These are phyloP conservation scores for Cataglyphis hispanica DNA, from an alignment of 1,140 invertebrate species.

Conservation along the genomic window DNA sequence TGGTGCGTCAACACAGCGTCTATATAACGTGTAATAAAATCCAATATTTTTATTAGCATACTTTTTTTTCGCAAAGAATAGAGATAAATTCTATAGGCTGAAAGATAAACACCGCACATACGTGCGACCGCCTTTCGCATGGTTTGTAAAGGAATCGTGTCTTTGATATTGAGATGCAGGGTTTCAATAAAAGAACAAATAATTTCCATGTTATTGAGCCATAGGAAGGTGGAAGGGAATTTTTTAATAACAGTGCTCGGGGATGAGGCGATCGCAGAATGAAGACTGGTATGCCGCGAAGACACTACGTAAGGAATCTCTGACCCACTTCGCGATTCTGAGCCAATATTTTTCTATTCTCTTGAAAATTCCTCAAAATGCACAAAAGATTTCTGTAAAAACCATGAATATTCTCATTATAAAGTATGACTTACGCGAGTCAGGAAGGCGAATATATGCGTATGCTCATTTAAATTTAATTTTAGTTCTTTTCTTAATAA, in stretches of 20 bases:
- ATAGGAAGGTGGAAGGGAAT: slow-evolving; percentile 71
- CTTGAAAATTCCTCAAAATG: slow-evolving; percentile 49
- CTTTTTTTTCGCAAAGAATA: slow-evolving; percentile 6
- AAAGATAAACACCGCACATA: slow-evolving; percentile 50
- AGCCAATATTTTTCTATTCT: slow-evolving; percentile 74
- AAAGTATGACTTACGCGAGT: slow-evolving; percentile 12
- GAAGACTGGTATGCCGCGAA: slow-evolving; percentile 68
- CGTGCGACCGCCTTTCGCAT: slow-evolving; percentile 43
- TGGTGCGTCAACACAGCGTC: neutral
- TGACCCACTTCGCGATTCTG: slow-evolving; percentile 68
- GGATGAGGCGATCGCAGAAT: slow-evolving; percentile 69
- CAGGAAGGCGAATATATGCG: slow-evolving; percentile 24
- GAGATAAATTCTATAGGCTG: slow-evolving; percentile 12
- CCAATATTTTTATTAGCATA: slow-evolving; percentile 32
- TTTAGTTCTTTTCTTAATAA: neutral
- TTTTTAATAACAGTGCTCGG: slow-evolving; percentile 72
- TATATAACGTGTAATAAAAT: neutral
- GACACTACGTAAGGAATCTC: slow-evolving; percentile 73
- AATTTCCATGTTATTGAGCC: slow-evolving; percentile 75
- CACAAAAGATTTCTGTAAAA: slow-evolving; percentile 58
- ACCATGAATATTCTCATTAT: slow-evolving; percentile 64
- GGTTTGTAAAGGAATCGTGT: slow-evolving; percentile 64
- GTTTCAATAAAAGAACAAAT: slow-evolving; percentile 71
- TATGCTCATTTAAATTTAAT: slow-evolving; percentile 1
- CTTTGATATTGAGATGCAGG: slow-evolving; percentile 73